Base-by-base conservation (phyloP, 2,888 invertebrate species). In the Alcis repandata region DNA sequence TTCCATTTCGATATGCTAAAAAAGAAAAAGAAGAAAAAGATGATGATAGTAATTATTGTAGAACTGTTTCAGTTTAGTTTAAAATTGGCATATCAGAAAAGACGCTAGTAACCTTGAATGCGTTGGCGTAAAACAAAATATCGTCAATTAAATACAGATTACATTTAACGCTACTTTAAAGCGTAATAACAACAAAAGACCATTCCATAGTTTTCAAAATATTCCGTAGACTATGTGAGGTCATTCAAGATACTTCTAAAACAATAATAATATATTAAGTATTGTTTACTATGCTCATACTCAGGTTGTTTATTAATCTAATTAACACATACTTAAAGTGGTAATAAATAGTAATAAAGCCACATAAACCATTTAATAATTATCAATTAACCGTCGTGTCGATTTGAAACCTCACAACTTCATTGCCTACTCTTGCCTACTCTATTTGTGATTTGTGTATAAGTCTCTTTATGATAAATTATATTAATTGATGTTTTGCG, bases 131-230 rank as follows among this genome's bases (percentile, higher is more conserved):
- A 52, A 53, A 38, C 63, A 19, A 59, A 63, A 54, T 38, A 67
- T 65, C 40, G 51, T 61, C 68, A 68, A 67, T 68, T 69, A 71
- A 56, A 65, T 59, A 63, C 49, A 67, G 40, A 68, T 64, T 70
- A 68, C 32, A 53, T 53, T 53, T 67, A 67, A 60, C 46, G 57
- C 27, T 20, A 32, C n/a, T 53, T 6, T 60, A 15, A 64, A 59
- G 59, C 56, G 61, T 27, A 36, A 22, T 41, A 54, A 11, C 27
- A 48, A 45, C 7, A 59, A 63, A 67, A 36, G 59, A 52, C 20
- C n/a, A 15, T 40, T 59, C 11, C 33, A 32, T 33, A 17, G 17
- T 49, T 32, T 49, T 54, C 8, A 11, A 41, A 43, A 38, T 13
- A 20, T 17, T 15, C 54, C 54, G 41, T 43, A 15, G 11, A 53